A percentile compares a stretch with the other conserved stretches of the same genome.
Conservation (phyloP, 2,888 invertebrate species). For the Leucophora obtusa region DNA sequence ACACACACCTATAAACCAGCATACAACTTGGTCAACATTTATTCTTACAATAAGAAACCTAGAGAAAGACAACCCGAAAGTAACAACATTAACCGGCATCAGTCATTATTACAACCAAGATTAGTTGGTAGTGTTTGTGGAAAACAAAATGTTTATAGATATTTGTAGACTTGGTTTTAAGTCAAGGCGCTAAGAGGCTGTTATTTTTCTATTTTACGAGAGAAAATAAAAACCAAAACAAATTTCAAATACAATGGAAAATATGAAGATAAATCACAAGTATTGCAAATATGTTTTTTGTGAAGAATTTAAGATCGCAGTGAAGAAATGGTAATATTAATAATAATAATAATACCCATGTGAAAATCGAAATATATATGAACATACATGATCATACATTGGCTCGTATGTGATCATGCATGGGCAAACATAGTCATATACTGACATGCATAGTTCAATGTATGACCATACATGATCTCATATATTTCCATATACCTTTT, state of each 20-base stretch:
- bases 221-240: constrained; percentile 3
- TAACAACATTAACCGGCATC: constrained; percentile 30
- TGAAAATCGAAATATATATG: no score
- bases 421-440: no score
- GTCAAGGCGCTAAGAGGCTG: constrained; percentile 47
- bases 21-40: constrained; percentile 29
- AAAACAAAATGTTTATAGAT: not conserved
- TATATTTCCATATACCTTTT: no score
- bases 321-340: not conserved
- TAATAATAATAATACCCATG: not conserved
- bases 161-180: constrained; percentile 14
- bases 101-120: not conserved
- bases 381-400: no score
- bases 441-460: no score
- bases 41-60: not conserved
- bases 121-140: not conserved
- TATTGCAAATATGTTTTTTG: constrained; percentile 43
- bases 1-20: constrained; percentile 10
- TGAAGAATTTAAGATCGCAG: constrained; percentile 7
- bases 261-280: constrained; percentile 10
- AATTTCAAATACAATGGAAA: constrained; percentile 20
- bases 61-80: constrained; percentile 4
- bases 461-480: no score
- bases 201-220: not conserved
- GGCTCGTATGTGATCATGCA: no score